Evolutionary conservation across 2,888 invertebrate genomes (phyloP).

Genomic region (Drosophila birchii): DNA sequence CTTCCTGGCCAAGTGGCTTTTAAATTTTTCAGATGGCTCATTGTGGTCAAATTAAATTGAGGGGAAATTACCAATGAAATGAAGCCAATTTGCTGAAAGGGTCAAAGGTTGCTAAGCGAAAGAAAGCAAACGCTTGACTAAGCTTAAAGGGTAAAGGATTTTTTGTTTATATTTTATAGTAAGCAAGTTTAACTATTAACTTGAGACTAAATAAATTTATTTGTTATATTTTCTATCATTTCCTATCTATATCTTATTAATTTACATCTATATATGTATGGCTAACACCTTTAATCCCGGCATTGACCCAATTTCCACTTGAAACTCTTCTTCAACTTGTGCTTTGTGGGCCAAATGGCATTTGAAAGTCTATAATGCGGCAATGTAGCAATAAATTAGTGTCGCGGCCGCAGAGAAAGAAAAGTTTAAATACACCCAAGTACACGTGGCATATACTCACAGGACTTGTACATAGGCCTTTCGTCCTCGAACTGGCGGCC

Average conservation of each 20-base stretch:
- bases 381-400: constrained; percentile 72
- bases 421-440: constrained; percentile 31
- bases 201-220: too few relatives aligned
- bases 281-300: constrained; percentile 7
- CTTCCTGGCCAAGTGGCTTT: constrained; percentile 31
- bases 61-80: constrained; percentile 72
- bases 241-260: too few relatives aligned
- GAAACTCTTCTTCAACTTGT: constrained; percentile 35
- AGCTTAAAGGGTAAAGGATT: constrained; percentile 32
- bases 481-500: constrained; percentile 64
- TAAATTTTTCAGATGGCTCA: constrained; percentile 59
- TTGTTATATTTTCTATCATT: too few relatives aligned
- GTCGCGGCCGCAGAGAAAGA: constrained; percentile 59
- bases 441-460: constrained; percentile 2
- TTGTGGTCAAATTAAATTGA: constrained; percentile 67
- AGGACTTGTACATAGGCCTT: constrained; percentile 60
- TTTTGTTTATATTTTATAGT: not conserved
- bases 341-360: constrained; percentile 33
- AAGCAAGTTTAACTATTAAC: not conserved
- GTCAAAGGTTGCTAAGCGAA: constrained; percentile 34
- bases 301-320: constrained; percentile 58
- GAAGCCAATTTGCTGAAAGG: constrained; percentile 63
- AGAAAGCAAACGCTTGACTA: constrained; percentile 11
- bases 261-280: too few relatives aligned
- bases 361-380: constrained; percentile 65